Conservation (phyloP, 2,888 invertebrate species). For the Eulithis prunata region DNA sequence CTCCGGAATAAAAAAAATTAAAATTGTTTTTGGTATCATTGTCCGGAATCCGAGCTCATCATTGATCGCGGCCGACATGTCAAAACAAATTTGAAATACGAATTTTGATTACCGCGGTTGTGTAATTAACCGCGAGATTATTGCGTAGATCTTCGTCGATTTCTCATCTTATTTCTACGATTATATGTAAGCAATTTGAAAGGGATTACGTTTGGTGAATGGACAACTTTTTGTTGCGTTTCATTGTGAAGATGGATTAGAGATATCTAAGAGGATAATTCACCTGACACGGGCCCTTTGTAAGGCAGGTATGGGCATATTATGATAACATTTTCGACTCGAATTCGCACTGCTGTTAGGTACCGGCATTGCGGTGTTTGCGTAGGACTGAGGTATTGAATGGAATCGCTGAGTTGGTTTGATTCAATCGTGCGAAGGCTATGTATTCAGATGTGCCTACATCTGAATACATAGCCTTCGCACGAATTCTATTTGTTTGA, state of each 20-base stretch:
- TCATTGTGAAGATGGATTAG: slow-evolving; percentile 69
- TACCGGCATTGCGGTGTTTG: slow-evolving; percentile 63
- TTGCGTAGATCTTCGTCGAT: slow-evolving; percentile 60
- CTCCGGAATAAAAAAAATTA: slow-evolving; percentile 51
- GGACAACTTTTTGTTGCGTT: slow-evolving; percentile 61
- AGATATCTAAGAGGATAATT: slow-evolving; percentile 72
- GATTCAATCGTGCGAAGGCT: neutral
- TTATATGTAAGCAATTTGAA: slow-evolving; percentile 61
- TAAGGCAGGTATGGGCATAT: slow-evolving; percentile 63
- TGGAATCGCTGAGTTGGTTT: slow-evolving; percentile 8
- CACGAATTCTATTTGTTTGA: neutral
- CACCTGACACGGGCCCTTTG: slow-evolving; percentile 74
- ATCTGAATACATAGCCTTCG: no score
- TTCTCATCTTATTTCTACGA: slow-evolving; percentile 54
- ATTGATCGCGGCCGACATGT: slow-evolving; percentile 68
- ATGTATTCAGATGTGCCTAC: neutral
- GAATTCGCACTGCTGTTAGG: slow-evolving; percentile 44
- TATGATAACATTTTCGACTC: slow-evolving; percentile 52
- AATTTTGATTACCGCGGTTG: slow-evolving; percentile 55
- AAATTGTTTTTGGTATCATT: slow-evolving; percentile 76
- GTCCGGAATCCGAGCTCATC: slow-evolving; percentile 55
- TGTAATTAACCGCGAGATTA: slow-evolving; percentile 74
- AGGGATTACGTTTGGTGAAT: slow-evolving; percentile 75
- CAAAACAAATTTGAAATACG: slow-evolving; percentile 71
- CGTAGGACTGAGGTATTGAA: slow-evolving; percentile 50